Conservation (phyloP, 2,888 invertebrate species). For the Deroplatys truncata region DNA sequence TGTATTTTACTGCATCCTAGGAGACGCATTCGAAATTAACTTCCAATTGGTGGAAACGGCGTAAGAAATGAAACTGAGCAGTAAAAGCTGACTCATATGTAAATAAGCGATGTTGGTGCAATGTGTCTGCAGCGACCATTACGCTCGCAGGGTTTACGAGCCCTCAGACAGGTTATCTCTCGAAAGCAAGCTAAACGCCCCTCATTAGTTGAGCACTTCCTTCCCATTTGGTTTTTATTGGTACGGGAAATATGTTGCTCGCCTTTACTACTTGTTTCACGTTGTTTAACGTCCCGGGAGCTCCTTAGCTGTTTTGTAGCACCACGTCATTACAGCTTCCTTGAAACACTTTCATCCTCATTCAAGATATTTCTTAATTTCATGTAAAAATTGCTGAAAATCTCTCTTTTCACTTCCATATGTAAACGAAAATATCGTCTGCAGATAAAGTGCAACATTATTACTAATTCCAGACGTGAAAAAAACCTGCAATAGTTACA, state of each 20-base stretch:
- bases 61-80: neutral
- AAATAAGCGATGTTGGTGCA: neutral
- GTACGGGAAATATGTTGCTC: neutral
- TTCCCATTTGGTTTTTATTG: neutral
- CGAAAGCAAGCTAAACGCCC: neutral
- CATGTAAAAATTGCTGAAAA: too few relatives aligned
- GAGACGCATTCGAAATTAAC: neutral
- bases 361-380: too few relatives aligned
- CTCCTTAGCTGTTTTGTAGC: neutral
- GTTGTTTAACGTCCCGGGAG: neutral
- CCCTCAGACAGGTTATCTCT: neutral
- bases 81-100: neutral
- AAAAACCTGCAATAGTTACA: too few relatives aligned
- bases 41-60: neutral
- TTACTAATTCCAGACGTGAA: too few relatives aligned
- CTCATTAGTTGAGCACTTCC: neutral
- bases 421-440: too few relatives aligned
- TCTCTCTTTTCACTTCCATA: too few relatives aligned
- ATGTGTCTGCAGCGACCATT: neutral
- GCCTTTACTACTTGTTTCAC: neutral
- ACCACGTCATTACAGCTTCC: neutral
- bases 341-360: neutral
- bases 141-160: neutral
- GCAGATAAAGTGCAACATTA: too few relatives aligned
- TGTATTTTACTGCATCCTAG: neutral